Evolutionary conservation across 2,888 invertebrate genomes (phyloP).

Genomic region (Neuroscelio doddi): DNA sequence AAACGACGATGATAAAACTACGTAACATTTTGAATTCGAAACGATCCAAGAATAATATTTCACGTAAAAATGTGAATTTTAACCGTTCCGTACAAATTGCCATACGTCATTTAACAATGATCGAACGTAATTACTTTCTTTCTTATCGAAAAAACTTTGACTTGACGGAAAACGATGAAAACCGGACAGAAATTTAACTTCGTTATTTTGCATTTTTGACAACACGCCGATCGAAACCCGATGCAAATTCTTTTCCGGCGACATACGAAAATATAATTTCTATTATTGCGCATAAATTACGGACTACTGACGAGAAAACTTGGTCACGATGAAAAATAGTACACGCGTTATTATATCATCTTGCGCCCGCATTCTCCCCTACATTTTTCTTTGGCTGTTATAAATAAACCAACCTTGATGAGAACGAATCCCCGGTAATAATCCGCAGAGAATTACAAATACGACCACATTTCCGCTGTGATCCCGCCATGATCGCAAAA

Average conservation of each 20-base stretch:
- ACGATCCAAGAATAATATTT: too few species aligned
- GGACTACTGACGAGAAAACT: conserved; percentile 14
- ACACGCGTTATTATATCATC: conserved; percentile 29
- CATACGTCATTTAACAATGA: too few species aligned
- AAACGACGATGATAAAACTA: too few species aligned
- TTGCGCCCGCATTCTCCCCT: conserved; percentile 26
- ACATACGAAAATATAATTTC: conserved; percentile 15
- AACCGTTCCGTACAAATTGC: too few species aligned
- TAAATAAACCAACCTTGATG: conserved; percentile 36
- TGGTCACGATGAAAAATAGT: conserved; percentile 30
- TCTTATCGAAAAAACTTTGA: too few species aligned
- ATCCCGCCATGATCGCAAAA: conserved; percentile 2
- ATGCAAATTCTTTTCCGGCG: not conserved
- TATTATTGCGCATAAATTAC: conserved; percentile 17
- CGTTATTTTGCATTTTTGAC: too few species aligned
- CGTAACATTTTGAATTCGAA: too few species aligned
- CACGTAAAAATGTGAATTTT: too few species aligned
- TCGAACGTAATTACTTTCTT: too few species aligned
- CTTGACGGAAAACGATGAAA: too few species aligned
- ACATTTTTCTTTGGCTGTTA: conserved; percentile 31
- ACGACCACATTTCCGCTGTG: conserved; percentile 8
- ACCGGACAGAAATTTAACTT: too few species aligned
- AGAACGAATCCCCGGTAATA: conserved; percentile 20
- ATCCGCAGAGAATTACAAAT: conserved; percentile 17
- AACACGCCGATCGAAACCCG: too few species aligned